Evolutionary conservation across 2,888 invertebrate species (phyloP).

Genomic region (Lasioglossum vierecki): DNA sequence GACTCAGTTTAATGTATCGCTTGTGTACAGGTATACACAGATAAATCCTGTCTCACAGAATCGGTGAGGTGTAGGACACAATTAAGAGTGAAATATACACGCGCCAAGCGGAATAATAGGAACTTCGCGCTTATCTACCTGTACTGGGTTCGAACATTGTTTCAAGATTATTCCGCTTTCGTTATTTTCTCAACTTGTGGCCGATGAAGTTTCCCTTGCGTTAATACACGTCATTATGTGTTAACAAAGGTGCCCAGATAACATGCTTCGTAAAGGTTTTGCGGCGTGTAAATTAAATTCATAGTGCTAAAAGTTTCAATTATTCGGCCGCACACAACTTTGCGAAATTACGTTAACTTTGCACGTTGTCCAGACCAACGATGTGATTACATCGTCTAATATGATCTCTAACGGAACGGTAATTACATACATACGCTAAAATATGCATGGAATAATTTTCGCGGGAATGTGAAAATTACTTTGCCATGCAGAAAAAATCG

Average conservation of each 20-base stretch:
- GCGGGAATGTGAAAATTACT: too few species aligned
- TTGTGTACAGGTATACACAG: background rate
- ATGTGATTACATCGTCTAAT: background rate
- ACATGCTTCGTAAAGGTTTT: background rate
- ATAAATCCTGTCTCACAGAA: slow-evolving; percentile 24
- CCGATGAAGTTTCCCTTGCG: slow-evolving; percentile 11
- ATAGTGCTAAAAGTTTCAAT: slow-evolving; percentile 8
- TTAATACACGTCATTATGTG: slow-evolving; percentile 1
- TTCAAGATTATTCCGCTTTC: slow-evolving; percentile 22
- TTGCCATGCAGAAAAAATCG: too few species aligned
- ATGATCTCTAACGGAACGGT: background rate
- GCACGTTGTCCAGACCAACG: background rate
- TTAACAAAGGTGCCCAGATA: background rate
- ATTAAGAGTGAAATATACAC: slow-evolving; percentile 45
- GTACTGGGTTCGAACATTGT: slow-evolving; percentile 22
- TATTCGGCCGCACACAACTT: background rate
- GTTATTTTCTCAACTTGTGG: background rate
- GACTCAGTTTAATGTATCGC: slow-evolving; percentile 28
- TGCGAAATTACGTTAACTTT: background rate
- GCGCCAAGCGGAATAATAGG: slow-evolving; percentile 30
- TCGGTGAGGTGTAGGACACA: slow-evolving; percentile 26
- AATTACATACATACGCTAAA: background rate
- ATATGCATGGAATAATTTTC: too few species aligned
- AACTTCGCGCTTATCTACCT: slow-evolving; percentile 24
- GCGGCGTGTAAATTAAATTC: slow-evolving; percentile 4